Evolutionary conservation across 1,140 invertebrate genomes (phyloP), one percentile per base, ranked within the genome.

Genomic region (Eumeta japonica): DNA sequence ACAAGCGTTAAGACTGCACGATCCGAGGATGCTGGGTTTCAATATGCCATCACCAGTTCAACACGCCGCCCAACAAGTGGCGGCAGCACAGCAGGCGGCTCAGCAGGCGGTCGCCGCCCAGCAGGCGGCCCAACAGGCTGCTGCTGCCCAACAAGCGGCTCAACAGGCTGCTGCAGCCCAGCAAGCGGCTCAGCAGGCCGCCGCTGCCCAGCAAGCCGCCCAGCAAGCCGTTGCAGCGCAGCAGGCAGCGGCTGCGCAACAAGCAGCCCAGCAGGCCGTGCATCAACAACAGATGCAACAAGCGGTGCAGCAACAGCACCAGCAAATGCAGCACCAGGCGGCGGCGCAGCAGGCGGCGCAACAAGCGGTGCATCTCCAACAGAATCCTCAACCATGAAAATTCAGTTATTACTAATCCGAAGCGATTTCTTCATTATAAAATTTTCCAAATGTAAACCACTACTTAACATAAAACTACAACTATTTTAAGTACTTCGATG

Each of bases 1-100:
- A 54, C 89, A 91, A 49, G 88, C 89, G 5, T 60, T 91, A 42
- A 80, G 89, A 48, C 79, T 91, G 47, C 88, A 90, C 58, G 70
- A 77, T 43, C 75, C 75, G 1, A 62, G 75, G 33, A 77, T 77
- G 71, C 38, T 77, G 16, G 75, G 73, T 0, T 77, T 77, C 35
- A 75, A 74, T 48, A 34, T 77, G 32, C 63, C 72, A 3, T 76
- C 74, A 3, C 72, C 72, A 7, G 54, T 45, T 7, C 55, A 55
- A 27, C 55, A 62, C 41, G 47, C 56, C 35, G 50, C 46, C 7
- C 28, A 30, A 17, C 33, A 35, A 16, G 29, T 12, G 7, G 40
- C 33, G 34, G 19, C 63, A 27, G 17, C 44, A 28, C 39, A 41
- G 43, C 27, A 50, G 41, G 34, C 52, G 41, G 39, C 32, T 5